Evolutionary conservation across 2,888 invertebrate species (phyloP), one percentile per base, ranked within the genome.

Genomic region (Silvanus unidentatus): DNA sequence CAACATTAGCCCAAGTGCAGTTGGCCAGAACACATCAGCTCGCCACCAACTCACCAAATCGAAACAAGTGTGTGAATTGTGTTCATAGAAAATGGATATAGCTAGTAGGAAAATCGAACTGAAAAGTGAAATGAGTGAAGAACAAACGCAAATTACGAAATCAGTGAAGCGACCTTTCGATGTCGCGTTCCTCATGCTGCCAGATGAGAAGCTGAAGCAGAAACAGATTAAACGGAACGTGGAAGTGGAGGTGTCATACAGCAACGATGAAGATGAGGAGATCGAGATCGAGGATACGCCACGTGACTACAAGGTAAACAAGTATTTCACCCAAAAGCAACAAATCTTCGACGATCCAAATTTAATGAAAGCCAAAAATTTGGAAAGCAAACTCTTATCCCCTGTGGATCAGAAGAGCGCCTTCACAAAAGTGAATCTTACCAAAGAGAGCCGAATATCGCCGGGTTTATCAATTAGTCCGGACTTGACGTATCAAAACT

Each of bases 141-240:
- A 68, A 40, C 60, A 58, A 29, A 64, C 61, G 5, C 60, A 62
- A 44, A 57, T 65, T n/a, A 67, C 52, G 16, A 79, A 72, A 62
- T 77, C 70, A 54, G 75, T 56, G 30, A 93, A 93, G 62, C 75
- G 93, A 11, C 87, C 90, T 1, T 93, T 93, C 65, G 92, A 93
- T 67, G 92, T 93, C 8, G 92, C 92, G 0, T 93, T 93, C 61
- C 73, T 93, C 16, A 90, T 92, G 78, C 84, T 88, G 69, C 90
- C 90, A 1, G 90, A 91, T 65, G 90, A 90, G 50, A 86, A 87
- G 60, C 70, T 86, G 38, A 82, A 84, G 42, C 78, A 82, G 38
- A 81, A 82, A 57, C 78, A 75, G 62, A 69, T 76, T n/a, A 37
- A 37, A 16, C 13, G 12, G 38, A 40, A 27, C 9, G 36, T 35